Percentiles rank a stretch among this genome's conserved stretches.
phyloP scores from a whole-genome alignment of 2,888 invertebrate genomes.

The Aphelenchoides bicaudatus region DNA sequence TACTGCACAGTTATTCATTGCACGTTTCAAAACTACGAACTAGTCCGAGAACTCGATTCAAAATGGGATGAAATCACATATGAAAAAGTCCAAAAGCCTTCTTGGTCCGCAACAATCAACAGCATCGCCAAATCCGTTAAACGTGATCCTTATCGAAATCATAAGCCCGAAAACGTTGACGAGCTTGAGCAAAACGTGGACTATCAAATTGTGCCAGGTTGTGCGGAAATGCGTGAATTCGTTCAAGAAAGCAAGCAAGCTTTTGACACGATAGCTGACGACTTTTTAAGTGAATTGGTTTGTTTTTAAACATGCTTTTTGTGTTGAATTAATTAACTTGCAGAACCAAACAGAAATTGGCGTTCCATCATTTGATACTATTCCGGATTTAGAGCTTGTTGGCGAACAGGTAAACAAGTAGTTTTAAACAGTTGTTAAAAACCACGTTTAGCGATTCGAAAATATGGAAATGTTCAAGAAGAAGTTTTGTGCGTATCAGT shows the following conservation, averaged over 20 bases:
- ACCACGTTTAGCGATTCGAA: constrained; percentile 5
- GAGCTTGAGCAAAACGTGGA: neutral
- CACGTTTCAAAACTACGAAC: neutral
- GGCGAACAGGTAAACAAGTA: constrained; percentile 1
- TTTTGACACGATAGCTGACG: neutral
- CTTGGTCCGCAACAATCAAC: neutral
- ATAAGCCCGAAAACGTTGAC: neutral
- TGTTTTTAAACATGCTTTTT: neutral
- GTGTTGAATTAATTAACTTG: neutral
- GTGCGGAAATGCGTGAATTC: neutral
- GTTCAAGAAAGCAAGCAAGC: neutral
- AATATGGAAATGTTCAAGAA: constrained; percentile 13
- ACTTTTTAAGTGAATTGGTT: constrained; percentile 6
- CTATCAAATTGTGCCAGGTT: neutral
- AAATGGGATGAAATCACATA: neutral
- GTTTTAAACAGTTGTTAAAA: neutral
- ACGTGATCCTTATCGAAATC: no score
- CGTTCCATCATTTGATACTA: neutral
- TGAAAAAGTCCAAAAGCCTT: neutral
- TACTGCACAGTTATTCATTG: neutral
- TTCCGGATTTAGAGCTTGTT: constrained; percentile 13
- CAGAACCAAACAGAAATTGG: neutral
- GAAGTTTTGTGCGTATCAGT: constrained; percentile 13
- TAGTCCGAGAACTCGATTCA: neutral
- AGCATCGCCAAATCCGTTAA: no score